Conservation (phyloP, 2,797 vertebrate genomes). For the Brachyrhaphis roseni region DNA sequence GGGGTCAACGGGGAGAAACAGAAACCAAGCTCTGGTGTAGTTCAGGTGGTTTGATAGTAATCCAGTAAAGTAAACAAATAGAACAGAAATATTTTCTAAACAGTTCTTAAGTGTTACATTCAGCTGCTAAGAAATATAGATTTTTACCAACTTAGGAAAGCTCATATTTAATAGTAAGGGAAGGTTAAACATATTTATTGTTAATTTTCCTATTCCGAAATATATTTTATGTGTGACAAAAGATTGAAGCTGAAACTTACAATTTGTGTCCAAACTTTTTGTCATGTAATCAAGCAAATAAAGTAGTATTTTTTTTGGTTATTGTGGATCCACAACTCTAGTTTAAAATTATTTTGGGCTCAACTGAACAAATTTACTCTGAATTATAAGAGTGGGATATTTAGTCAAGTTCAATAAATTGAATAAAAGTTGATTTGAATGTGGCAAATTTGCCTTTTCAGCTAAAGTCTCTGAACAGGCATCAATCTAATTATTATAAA, state of each 20-base stretch:
- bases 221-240: slow-evolving; percentile 1
- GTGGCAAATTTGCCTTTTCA: no score
- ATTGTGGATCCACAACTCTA: neutral
- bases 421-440: no score
- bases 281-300: neutral
- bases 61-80: slow-evolving; percentile 18
- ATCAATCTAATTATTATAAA: no score
- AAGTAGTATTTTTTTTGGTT: neutral
- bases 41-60: slow-evolving; percentile 20
- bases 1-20: slow-evolving; percentile 12
- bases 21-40: slow-evolving; percentile 1
- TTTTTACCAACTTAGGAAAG: slow-evolving; percentile 7
- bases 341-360: neutral
- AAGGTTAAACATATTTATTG: neutral
- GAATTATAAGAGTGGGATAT: neutral
- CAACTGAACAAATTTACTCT: neutral
- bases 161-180: slow-evolving; percentile 4
- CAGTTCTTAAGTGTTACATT: slow-evolving; percentile 16
- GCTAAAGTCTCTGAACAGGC: no score
- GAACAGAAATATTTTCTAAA: slow-evolving; percentile 4
- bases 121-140: slow-evolving; percentile 1
- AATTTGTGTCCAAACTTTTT: neutral
- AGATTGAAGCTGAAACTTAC: slow-evolving; percentile 14
- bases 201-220: neutral
- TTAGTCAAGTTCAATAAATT: no score